These are phyloP conservation scores for Mermis nigrescens DNA, from an alignment of 2,888 invertebrate species.

Conservation along the genomic window DNA sequence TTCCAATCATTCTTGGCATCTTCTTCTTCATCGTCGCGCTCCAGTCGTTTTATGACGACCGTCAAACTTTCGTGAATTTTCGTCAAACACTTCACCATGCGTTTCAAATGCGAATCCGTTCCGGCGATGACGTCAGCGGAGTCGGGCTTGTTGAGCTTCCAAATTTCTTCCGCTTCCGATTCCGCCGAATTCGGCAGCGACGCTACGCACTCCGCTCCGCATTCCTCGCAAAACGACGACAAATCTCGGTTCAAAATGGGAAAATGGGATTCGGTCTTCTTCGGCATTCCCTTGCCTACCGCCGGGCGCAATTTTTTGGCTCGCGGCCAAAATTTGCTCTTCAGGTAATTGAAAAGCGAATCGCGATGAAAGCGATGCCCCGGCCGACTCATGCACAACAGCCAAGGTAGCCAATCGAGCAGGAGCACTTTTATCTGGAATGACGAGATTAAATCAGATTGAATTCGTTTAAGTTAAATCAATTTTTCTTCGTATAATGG, in stretches of 20 bases:
- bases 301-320: too few relatives aligned
- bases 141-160: too few relatives aligned
- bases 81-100: slow-evolving; percentile 25
- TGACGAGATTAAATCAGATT: not conserved
- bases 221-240: not conserved
- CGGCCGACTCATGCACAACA: slow-evolving; percentile 29
- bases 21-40: slow-evolving; percentile 26
- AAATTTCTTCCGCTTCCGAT: too few relatives aligned
- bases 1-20: slow-evolving; percentile 27
- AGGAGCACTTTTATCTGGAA: slow-evolving; percentile 24
- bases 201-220: too few relatives aligned
- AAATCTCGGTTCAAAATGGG: not conserved
- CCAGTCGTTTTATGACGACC: slow-evolving; percentile 20
- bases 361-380: slow-evolving; percentile 18
- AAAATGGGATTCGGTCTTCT: not conserved
- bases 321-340: too few relatives aligned
- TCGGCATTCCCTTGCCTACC: too few relatives aligned
- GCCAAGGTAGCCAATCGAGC: slow-evolving; percentile 30
- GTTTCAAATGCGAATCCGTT: slow-evolving; percentile 17
- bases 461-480: too few relatives aligned
- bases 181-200: too few relatives aligned
- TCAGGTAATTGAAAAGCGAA: not conserved
- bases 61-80: slow-evolving; percentile 27
- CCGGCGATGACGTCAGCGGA: not conserved
- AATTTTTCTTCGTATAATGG: too few relatives aligned